Conservation (phyloP, 2,797 vertebrate genomes). For the Aplochiton taeniatus region DNA sequence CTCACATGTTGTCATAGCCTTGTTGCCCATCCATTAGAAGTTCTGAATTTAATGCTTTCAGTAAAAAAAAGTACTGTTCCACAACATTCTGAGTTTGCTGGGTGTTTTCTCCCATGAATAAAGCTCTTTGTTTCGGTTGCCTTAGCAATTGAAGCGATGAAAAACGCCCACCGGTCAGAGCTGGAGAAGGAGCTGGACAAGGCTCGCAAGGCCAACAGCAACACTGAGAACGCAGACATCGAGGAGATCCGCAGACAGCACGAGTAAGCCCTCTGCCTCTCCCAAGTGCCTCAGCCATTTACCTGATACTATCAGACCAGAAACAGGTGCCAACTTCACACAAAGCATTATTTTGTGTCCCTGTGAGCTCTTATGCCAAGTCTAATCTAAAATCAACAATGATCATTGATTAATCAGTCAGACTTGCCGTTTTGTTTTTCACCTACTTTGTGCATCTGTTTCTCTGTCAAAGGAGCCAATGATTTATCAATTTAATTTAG, state of each 20-base stretch:
- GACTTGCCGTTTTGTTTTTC: too few relatives aligned
- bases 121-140: slow-evolving; percentile 12
- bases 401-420: too few relatives aligned
- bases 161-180: slow-evolving; percentile 82
- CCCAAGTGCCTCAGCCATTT: neutral
- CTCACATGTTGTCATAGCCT: too few relatives aligned
- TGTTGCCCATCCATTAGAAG: too few relatives aligned
- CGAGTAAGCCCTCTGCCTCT: slow-evolving; percentile 65
- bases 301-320: too few relatives aligned
- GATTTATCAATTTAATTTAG: neutral
- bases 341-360: too few relatives aligned
- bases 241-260: slow-evolving; percentile 80
- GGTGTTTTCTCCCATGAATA: neutral
- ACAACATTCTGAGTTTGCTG: neutral
- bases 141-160: slow-evolving; percentile 84
- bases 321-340: too few relatives aligned
- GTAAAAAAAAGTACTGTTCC: neutral
- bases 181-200: slow-evolving; percentile 82
- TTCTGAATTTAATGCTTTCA: too few relatives aligned
- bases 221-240: slow-evolving; percentile 77
- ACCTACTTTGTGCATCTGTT: neutral
- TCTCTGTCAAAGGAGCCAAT: neutral
- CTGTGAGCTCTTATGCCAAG: too few relatives aligned
- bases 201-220: slow-evolving; percentile 76
- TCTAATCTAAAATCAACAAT: too few relatives aligned